These are phyloP conservation scores for Aquatica leii DNA, from an alignment of 2,888 invertebrate species.

Conservation along the genomic window DNA sequence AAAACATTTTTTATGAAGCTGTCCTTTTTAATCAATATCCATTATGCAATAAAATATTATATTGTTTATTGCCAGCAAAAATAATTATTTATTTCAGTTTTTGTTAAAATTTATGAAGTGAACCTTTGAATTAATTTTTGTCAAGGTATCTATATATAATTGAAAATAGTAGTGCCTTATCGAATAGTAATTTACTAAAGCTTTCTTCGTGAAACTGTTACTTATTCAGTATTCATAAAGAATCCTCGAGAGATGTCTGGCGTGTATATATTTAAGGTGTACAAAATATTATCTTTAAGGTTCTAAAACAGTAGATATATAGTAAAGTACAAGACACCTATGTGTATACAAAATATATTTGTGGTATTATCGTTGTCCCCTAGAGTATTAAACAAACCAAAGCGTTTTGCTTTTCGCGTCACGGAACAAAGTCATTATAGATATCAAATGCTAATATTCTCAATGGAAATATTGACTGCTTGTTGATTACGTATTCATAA, in stretches of 20 bases:
- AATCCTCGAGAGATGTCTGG: constrained; percentile 36
- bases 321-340: constrained; percentile 36
- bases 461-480: constrained; percentile 49
- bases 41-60: too few relatives aligned
- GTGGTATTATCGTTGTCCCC: constrained; percentile 36
- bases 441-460: constrained; percentile 55
- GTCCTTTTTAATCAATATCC: too few relatives aligned
- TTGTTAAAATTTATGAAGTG: too few relatives aligned
- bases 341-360: constrained; percentile 27
- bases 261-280: constrained; percentile 41
- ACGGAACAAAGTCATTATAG: constrained; percentile 55
- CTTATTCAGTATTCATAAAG: constrained; percentile 45
- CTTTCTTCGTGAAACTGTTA: constrained; percentile 45
- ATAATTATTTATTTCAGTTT: too few relatives aligned
- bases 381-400: constrained; percentile 35
- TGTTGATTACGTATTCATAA: constrained; percentile 49
- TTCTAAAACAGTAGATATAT: constrained; percentile 1
- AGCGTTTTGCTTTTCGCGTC: constrained; percentile 50
- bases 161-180: too few relatives aligned
- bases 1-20: too few relatives aligned
- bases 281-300: constrained; percentile 22
- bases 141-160: too few relatives aligned
- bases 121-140: too few relatives aligned
- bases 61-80: too few relatives aligned
- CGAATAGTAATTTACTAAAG: too few relatives aligned